Evolutionary conservation across 2,797 vertebrate species (phyloP), one percentile per base, ranked within the genome.

Genomic region (Eulemur mongoz): DNA sequence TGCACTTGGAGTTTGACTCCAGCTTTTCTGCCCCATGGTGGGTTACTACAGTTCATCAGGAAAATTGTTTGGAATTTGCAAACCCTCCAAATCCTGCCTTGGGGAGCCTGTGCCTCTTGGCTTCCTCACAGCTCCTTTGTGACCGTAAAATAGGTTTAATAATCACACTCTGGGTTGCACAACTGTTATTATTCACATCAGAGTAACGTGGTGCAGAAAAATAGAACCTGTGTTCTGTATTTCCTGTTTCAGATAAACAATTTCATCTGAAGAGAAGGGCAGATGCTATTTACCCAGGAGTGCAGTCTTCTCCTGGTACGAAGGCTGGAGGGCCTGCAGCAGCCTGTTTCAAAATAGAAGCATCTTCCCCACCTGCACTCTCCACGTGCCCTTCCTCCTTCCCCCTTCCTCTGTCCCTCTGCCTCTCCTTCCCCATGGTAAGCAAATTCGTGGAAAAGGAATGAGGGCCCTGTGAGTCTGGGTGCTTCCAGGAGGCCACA

Each of bases 201-300:
- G 91, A 61, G 40, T 72, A 57, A 70, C 22, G 15, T 0, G 59
- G 81, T 15, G n/a, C 25, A 81, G 73, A 67, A 84, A 86, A 79
- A 54, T 18, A 69, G 83, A 84, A 65, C 17, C 17, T 70, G 67
- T 63, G 32, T 82, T 76, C 72, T 70, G 52, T 7, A 43, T 48
- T 57, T 78, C 50, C 73, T 48, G n/a, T 81, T 52, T 63, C 98
- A 99, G 99, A 99, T 91, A 98, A 99, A 81, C 99, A 99, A 95
- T 99, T 99, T 95, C 98, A 99, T n/a, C 93, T 99, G 98, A 98
- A 98, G 96, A 98, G 98, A 96, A 98, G 98, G 0, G 98, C 99
- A 0, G 98, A 99, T 94, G 88, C 98, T 1, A 96, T 99, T 52
- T 99, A 99, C 45, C 98, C 97, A 99, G 98, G 99, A 98, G 99